Percentiles rank a stretch among this genome's conserved stretches.
These are phyloP conservation scores for Ichneumoninae sp. DNA, from an alignment of 2,888 invertebrate species.

Conservation along the genomic window DNA sequence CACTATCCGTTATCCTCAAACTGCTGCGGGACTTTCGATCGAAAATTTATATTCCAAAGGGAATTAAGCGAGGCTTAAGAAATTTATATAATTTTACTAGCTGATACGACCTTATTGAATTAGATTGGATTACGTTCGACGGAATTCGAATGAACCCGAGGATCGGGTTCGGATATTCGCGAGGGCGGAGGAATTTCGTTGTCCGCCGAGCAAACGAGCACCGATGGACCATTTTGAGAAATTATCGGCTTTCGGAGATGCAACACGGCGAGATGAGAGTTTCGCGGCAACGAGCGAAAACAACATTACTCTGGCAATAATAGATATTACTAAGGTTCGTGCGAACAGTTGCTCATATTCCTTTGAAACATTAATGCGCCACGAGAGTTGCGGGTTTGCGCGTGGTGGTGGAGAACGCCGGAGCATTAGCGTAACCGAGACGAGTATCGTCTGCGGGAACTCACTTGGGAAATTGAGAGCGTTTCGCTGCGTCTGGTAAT, in stretches of 20 bases:
- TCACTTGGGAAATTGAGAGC: constrained; percentile 76
- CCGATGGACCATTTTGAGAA: neutral
- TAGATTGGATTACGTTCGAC: neutral
- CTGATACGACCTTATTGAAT: constrained; percentile 3
- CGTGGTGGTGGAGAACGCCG: constrained; percentile 18
- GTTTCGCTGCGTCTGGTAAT: constrained; percentile 69
- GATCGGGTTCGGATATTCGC: neutral
- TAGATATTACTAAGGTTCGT: constrained; percentile 52
- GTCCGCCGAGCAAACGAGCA: neutral
- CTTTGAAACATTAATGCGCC: constrained; percentile 1
- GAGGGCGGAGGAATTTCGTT: neutral
- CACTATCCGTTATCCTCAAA: neutral
- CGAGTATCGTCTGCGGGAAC: constrained; percentile 50
- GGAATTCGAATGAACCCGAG: constrained; percentile 28
- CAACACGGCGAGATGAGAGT: neutral
- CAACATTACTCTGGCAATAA: constrained; percentile 31
- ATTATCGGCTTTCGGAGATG: neutral
- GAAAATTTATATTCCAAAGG: constrained; percentile 22
- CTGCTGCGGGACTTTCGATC: constrained; percentile 5
- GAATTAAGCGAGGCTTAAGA: neutral
- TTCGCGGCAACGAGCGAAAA: neutral
- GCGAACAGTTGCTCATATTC: constrained; percentile 46
- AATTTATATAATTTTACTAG: constrained; percentile 18
- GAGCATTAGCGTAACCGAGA: constrained; percentile 19
- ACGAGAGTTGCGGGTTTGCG: neutral